These are phyloP conservation scores for Chrysolina oricalcia DNA, from an alignment of 2,888 invertebrate genomes.

Conservation along the genomic window DNA sequence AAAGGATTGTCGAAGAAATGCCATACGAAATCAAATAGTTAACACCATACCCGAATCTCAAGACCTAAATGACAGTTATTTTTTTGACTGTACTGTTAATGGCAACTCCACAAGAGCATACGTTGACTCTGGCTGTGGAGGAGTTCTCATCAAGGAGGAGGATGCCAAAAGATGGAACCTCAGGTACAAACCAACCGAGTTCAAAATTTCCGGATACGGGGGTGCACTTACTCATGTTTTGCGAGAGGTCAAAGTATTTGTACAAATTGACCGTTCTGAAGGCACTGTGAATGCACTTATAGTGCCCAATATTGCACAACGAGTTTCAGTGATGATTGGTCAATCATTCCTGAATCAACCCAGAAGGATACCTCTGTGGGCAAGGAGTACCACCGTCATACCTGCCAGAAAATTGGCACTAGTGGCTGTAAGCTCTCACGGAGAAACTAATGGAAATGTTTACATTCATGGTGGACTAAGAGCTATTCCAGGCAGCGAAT, in stretches of 20 bases:
- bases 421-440: neutral
- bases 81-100: neutral
- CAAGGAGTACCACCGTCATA: neutral
- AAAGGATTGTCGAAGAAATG: constrained; percentile 10
- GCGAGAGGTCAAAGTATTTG: neutral
- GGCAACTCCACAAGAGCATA: neutral
- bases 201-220: neutral
- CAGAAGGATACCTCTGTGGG: constrained; percentile 11
- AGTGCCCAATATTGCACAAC: neutral
- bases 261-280: neutral
- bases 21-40: neutral
- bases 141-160: neutral
- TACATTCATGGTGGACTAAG: constrained; percentile 7
- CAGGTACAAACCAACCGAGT: neutral
- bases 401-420: neutral
- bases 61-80: neutral
- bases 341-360: constrained; percentile 41
- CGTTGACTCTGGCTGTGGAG: neutral
- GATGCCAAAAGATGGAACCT: neutral
- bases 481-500: neutral
- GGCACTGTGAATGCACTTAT: neutral
- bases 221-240: neutral
- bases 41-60: neutral
- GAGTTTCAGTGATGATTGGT: constrained; percentile 36
- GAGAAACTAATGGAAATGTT: neutral